Evolutionary conservation across 2,888 invertebrate genomes (phyloP), one percentile per base, ranked within the genome.

Genomic region (Tipula vernalis): DNA sequence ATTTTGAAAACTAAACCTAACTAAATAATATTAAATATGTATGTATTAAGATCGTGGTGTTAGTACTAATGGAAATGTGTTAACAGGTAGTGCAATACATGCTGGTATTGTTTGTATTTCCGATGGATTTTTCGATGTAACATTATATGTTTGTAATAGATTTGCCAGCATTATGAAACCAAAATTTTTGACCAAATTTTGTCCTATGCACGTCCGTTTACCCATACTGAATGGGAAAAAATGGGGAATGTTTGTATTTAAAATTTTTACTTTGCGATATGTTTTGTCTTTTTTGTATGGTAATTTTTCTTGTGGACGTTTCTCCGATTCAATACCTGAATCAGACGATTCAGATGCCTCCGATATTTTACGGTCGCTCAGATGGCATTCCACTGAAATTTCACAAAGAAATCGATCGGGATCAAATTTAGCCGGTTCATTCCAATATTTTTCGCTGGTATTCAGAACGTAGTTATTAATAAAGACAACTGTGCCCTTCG

Each of bases 191-290:
- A 97, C 95, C 85, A 97, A 91, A 57, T 95, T 95, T 89, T 96
- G 96, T 0, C 97, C 97, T 87, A 97, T 95, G 89, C 97, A 97
- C 0, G 96, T 96, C n/a, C 97, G 92, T 89, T 95, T 96, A 6
- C 97, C 97, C 83, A 96, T 96, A 89, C 96, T 96, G 91, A 97
- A 97, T 0, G 97, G 97, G 12, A 97, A 92, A 90, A 97, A 97
- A 89, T 96, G 95, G 0, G 95, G 93, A 10, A 94, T 93, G 88
- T 94, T 94, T 88, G 91, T 93, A 28, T 71, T 71, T 28, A 71
- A 10, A 10, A 28, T 71, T 10, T 10, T 28, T 10, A 71, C 10
- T 28, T 71, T 71, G 28, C 71, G 71, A 71, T 28, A 71, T 8
- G 28, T 71, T 71, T 71, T 71, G 12, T 71, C 28, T 88, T 90